Evolutionary conservation across 2,797 vertebrate genomes (phyloP).

Genomic region (Sebastiscus tertius): DNA sequence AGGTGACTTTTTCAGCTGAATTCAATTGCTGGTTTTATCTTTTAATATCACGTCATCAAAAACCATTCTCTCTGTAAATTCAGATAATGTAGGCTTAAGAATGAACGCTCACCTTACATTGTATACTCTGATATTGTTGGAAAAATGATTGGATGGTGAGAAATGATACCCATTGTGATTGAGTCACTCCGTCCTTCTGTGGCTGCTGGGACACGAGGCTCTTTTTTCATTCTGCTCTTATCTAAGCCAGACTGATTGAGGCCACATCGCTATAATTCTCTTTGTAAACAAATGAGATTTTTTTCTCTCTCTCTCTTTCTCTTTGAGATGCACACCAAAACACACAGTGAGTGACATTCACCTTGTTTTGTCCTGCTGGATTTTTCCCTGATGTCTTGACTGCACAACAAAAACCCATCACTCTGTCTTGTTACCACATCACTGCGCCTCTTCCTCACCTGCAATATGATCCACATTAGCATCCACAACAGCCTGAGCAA

Average conservation of each 20-base stretch:
- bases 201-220: constrained; percentile 41
- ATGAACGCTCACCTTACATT: background rate
- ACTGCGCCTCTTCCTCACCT: constrained; percentile 55
- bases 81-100: background rate
- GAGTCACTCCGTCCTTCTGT: constrained; percentile 29
- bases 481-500: constrained; percentile 55
- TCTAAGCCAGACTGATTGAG: constrained; percentile 68
- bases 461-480: constrained; percentile 74
- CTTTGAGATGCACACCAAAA: background rate
- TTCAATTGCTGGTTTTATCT: background rate
- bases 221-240: constrained; percentile 49
- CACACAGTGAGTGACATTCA: constrained; percentile 40
- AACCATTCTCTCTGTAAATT: background rate
- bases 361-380: constrained; percentile 37
- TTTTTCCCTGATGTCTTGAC: constrained; percentile 24
- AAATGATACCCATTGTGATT: constrained; percentile 20
- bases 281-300: constrained; percentile 58
- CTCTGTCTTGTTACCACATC: constrained; percentile 57
- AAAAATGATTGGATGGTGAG: constrained; percentile 17
- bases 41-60: background rate
- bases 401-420: constrained; percentile 53
- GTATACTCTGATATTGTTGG: constrained; percentile 7
- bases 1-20: background rate
- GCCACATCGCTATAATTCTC: constrained; percentile 58
- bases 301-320: background rate